Evolutionary conservation across 2,113 vertebrate genomes (phyloP), one percentile per base, ranked within the genome.

Genomic region (Sorex fumeus): DNA sequence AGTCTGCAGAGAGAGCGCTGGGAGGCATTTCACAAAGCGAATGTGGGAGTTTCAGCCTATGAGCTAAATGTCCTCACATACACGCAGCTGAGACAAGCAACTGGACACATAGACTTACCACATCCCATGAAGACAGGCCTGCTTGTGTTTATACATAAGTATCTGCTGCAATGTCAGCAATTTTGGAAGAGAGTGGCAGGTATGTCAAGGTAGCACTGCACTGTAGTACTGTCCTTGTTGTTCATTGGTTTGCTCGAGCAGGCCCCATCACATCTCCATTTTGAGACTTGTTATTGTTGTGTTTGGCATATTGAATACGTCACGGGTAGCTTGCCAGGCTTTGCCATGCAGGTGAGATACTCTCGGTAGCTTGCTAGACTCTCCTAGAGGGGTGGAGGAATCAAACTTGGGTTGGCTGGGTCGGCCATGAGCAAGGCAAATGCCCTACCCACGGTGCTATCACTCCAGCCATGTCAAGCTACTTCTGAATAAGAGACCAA

Each of bases 81-180:
- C 13, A 45, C 21, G 30, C 43, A 78, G 66, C 23, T 72, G 30
- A 76, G 60, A 50, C 25, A 34, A 75, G 25, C 62, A 86, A 69
- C 47, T 72, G 27, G 34, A 91, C 36, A 75, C 6, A 76, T 34
- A 88, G 72, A 53, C 40, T 47, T 47, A 3, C 2, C 5, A 50
- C 2, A 15, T 43, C 25, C 60, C 23, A 18, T n/a, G 12, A 62
- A 6, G 15, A 80, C 6, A 40, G 50, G 21, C 12, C 16, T 89
- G 36, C 45, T 57, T 71, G 47, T 94, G 91, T 80, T 79, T 64
- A 74, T 32, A n/a, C 69, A 80, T 6, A 25, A 36, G 89, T 76
- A 53, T 90, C 67, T 50, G 8, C 25, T 76, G 3, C 78, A 79
- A 32, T 13, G 0, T 45, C 84, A 91, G 75, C 12, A 21, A 76